A percentile compares a stretch with the other conserved stretches of the same genome.
phyloP scores from a whole-genome alignment of 2,797 vertebrate genomes.

The Paedocypris micromegethes region DNA sequence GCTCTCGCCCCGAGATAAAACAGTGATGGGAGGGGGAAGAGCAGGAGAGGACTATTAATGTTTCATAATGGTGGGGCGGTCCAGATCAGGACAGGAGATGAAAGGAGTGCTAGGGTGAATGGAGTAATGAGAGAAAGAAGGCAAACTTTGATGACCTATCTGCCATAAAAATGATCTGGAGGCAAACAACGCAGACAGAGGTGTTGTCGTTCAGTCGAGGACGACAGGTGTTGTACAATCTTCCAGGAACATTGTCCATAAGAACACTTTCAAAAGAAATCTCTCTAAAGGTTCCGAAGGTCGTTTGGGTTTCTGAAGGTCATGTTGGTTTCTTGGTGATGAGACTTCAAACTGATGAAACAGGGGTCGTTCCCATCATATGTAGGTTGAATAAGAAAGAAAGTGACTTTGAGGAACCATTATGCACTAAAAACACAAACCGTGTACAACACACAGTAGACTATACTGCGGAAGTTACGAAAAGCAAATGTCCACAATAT shows the following conservation, averaged over 20 bases:
- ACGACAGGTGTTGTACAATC: neutral
- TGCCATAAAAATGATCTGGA: conserved; percentile 5
- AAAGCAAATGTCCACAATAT: too few relatives aligned
- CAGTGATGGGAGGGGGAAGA: neutral
- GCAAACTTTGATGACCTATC: conserved; percentile 13
- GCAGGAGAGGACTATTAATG: conserved; percentile 23
- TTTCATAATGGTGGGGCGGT: conserved; percentile 25
- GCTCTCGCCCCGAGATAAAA: conserved; percentile 19
- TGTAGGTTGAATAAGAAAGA: neutral
- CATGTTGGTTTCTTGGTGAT: too few relatives aligned
- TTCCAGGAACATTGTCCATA: neutral
- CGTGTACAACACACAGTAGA: too few relatives aligned
- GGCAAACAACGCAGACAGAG: conserved; percentile 2
- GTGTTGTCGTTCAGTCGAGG: neutral
- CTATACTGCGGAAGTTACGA: too few relatives aligned
- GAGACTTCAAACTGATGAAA: too few relatives aligned
- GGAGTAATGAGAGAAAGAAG: conserved; percentile 18
- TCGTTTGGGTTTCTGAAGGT: neutral
- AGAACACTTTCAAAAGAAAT: neutral
- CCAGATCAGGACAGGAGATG: conserved; percentile 18
- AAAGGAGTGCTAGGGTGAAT: conserved; percentile 27
- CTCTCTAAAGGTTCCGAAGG: neutral
- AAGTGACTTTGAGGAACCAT: too few relatives aligned
- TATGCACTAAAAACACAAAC: too few relatives aligned
- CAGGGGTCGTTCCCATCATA: neutral